Base-by-base conservation (phyloP, 2,113 vertebrate genomes). In the Psilopsiagon aurifrons region DNA sequence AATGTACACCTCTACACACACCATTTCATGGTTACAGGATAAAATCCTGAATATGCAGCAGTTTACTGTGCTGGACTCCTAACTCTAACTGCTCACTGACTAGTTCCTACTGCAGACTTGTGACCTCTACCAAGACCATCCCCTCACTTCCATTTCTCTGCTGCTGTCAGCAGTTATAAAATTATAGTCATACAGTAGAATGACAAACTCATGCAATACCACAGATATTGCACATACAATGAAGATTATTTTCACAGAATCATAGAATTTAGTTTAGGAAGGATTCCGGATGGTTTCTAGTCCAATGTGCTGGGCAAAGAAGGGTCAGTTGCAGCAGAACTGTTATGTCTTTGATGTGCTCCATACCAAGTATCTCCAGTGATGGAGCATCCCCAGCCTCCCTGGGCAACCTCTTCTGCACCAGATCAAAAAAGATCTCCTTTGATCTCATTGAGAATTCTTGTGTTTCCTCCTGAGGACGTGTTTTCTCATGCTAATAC, bases 1-100 rank as follows among this genome's bases (percentile, higher is more conserved):
- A 47, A 52, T 0, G 0, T 4, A 33, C 29, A 62, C 7, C 9
- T 10, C 7, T 27, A 35, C 14, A 59, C 20, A 15, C 35, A 73
- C 11, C 0, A 2, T 22, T 51, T 78, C 54, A 44, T 4, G 37
- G 33, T 47, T 66, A 24, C 63, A 46, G 51, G 46, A 23, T 14
- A 51, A 71, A 3, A 43, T 10, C 24, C 41, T 29, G 59, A 41
- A 51, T 0, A 0, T 17, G 29, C 28, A 71, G 80, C 46, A 59
- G n/a, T 64, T 6, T 7, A 37, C 43, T 78, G 60, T 51, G 4
- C 35, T 37, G 52, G 12, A 39, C 71, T 68, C 67, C 51, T 76
- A 41, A 27, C 44, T 71, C 1, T 1, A 57, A 23, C 9, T 92
- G 43, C 41, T 52, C 68, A 35, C 29, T 11, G 19, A 5, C 11